These are phyloP conservation scores for Origma solitaria DNA, from an alignment of 2,113 vertebrate genomes.

Conservation along the genomic window DNA sequence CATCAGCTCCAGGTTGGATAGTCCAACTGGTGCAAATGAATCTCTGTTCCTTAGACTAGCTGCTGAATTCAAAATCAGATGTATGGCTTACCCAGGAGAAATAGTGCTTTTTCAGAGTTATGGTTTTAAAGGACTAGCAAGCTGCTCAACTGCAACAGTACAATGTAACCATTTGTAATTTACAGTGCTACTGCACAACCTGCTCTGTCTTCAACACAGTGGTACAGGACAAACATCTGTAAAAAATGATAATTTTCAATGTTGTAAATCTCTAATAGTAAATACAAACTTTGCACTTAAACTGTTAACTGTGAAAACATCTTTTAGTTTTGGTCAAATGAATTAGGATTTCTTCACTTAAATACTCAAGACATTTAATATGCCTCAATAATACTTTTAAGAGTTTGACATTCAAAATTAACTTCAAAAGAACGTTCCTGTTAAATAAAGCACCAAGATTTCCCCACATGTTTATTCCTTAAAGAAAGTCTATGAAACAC, in stretches of 20 bases:
- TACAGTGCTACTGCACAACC: not conserved
- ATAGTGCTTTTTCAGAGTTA: not conserved
- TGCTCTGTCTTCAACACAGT: not conserved
- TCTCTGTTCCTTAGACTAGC: not conserved
- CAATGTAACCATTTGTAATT: not conserved
- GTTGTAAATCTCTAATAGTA: not conserved
- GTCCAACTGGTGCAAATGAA: not conserved
- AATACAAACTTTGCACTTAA: not conserved
- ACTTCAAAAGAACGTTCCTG: not conserved
- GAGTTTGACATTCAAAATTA: slow-evolving; percentile 1
- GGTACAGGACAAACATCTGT: not conserved
- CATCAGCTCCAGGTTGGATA: not conserved
- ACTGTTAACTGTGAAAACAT: not conserved
- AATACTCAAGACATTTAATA: not conserved
- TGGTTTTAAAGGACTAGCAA: not conserved
- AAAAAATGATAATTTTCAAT: not conserved
- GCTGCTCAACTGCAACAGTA: not conserved
- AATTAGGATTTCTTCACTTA: not conserved
- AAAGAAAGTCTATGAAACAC: slow-evolving; percentile 31
- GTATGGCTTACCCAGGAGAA: not conserved
- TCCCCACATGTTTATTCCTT: slow-evolving; percentile 26
- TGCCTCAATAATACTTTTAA: not conserved
- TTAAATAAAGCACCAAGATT: slow-evolving; percentile 22
- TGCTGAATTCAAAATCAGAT: not conserved
- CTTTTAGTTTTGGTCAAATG: not conserved